Evolutionary conservation across 2,888 invertebrate genomes (phyloP), one percentile per base, ranked within the genome.

Genomic region (Adineta ricciae): DNA sequence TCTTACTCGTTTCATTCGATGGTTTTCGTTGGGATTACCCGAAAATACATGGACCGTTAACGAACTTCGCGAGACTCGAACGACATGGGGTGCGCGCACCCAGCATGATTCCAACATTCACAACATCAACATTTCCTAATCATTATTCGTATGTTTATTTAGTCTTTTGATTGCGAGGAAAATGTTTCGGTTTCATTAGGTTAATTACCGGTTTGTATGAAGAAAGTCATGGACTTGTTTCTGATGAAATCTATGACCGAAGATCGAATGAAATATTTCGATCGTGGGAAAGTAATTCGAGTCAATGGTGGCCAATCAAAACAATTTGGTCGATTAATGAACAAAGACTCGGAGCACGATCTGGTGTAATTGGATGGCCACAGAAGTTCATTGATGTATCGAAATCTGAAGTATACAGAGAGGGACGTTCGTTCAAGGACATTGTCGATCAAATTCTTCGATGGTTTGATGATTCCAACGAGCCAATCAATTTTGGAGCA

Each of bases 401-500:
- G 11, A 78, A 41, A 24, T 78, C 27, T 84, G 49, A 83, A 46
- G 24, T 38, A 49, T 84, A 36, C 21, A 73, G 52, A n/a, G 52
- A n/a, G 38, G 46, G 64, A 3, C 83, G 78, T 38, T 36, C 83
- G 36, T 85, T 64, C 46, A 54, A 64, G 41, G 85, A 85, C 2
- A 41, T 52, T 21, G 46, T 83, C 32, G 83, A 85, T 83, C 52
- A 52, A 21, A 73, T 85, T 24, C 16, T 83, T 8, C 21, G 27
- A 1, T 73, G 56, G 36, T 85, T 83, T 83, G 73, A 50, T 50
- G 50, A 56, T 52, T 21, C 3, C 9, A 38, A 78, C 1, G 32
- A 64, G 27, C 83, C 84, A 11, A 73, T 85, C 3, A 94, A 94
- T 90, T 90, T 94, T 84, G 93, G 93, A 0, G 91, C 93, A 90